Base-by-base conservation (phyloP, 1,140 invertebrate species). In the Drosophila serrata region DNA sequence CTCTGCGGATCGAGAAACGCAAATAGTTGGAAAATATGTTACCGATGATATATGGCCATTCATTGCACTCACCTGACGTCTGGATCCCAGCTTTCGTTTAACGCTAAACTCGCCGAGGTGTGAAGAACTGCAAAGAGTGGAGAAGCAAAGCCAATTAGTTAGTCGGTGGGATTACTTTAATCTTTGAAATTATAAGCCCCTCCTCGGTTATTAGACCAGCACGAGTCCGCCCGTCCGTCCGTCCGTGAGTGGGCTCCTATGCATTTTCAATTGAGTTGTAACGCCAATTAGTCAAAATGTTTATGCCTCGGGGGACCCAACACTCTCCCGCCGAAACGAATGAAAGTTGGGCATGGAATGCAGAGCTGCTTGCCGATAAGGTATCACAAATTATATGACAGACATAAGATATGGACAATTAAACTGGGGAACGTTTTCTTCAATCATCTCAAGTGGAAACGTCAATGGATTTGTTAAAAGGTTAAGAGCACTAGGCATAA, bases 21-120 rank as follows among this genome's bases (percentile, higher is more conserved):
- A 24, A 33, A 33, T 33, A 59, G 15, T 31, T 40, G 29, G 19
- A 22, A 24, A 31, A 49, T 27, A 33, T 24, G 15, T 33, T n/a
- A 39, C 13, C 5, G 7, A 19, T 42, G 57, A 24, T 46, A 40
- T 40, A 31, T 24, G n/a, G 5, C 39, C 29, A 33, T 64, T 91
- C 68, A 40, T 68, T 92, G 61, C 70, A 37, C 76, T 92, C 68
- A 93, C 92, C 92, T 95, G 53, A 98, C 98, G 94, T 98, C 97
- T 79, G 98, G 97, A 95, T 99, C 98, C 98, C 98, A 99, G 94
- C 98, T 99, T 95, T 99, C 98, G 94, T 99, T 99, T 92, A 99
- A 94, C 78, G 98, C 97, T 93, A 99, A 95, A 95, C 98, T 99
- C 91, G 98, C 98, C 91, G 98, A 99, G 90, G 98, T 99, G 94